phyloP scores from a whole-genome alignment of 2,888 invertebrate genomes.

The Trisateles emortualis region DNA sequence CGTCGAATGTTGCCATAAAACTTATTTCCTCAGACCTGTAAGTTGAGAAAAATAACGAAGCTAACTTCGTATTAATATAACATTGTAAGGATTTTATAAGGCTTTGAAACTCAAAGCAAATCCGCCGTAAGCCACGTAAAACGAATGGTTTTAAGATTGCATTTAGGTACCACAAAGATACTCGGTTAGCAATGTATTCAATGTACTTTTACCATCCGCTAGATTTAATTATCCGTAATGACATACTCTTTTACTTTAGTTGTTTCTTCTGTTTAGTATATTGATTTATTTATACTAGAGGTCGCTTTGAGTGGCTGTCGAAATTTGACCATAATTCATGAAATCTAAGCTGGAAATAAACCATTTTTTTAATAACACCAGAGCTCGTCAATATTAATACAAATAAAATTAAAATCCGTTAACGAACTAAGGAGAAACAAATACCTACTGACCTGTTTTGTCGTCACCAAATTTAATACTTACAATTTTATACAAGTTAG shows the following conservation, averaged over 20 bases:
- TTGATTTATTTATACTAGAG: background rate
- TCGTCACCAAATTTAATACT: too few relatives aligned
- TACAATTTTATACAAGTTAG: too few relatives aligned
- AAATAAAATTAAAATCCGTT: too few relatives aligned
- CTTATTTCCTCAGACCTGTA: constrained; percentile 26
- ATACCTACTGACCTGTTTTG: too few relatives aligned
- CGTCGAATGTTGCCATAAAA: constrained; percentile 22
- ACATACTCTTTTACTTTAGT: background rate
- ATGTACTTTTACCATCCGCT: constrained; percentile 2
- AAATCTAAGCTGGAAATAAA: too few relatives aligned
- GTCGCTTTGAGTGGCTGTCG: too few relatives aligned
- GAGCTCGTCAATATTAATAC: too few relatives aligned
- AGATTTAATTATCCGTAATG: background rate
- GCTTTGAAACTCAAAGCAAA: constrained; percentile 20
- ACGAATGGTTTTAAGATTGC: constrained; percentile 31
- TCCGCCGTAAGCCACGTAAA: constrained; percentile 17
- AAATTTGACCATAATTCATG: too few relatives aligned
- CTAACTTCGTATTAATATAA: constrained; percentile 28
- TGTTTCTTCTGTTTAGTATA: background rate
- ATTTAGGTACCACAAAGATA: constrained; percentile 24
- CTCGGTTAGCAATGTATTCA: constrained; percentile 4
- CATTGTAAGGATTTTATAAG: constrained; percentile 15
- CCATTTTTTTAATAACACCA: too few relatives aligned
- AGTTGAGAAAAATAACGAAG: constrained; percentile 16
- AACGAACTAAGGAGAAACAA: too few relatives aligned